Evolutionary conservation across 2,113 vertebrate genomes (phyloP).

Genomic region (Hippoglossus stenolepis): DNA sequence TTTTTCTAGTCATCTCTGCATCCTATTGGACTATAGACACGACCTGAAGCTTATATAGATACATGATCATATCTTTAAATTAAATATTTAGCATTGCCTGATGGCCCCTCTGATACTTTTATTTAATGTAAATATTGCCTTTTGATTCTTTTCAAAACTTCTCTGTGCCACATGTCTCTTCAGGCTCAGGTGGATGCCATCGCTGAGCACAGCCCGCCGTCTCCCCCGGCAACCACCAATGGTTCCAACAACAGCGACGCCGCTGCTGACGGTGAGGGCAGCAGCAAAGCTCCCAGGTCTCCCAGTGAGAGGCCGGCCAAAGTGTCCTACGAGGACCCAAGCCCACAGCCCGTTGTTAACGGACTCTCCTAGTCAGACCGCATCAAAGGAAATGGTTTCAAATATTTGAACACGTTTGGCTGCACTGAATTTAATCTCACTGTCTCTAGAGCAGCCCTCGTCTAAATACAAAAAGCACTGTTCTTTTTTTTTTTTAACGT

Average conservation of each 20-base stretch:
- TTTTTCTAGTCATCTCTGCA: too few relatives aligned
- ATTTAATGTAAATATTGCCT: too few relatives aligned
- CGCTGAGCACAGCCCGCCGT: conserved; percentile 87
- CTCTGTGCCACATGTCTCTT: neutral
- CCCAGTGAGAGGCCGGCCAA: conserved; percentile 83
- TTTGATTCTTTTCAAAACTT: too few relatives aligned
- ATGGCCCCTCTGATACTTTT: neutral
- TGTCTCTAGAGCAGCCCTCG: conserved; percentile 11
- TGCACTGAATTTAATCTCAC: conserved; percentile 40
- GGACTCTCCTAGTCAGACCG: conserved; percentile 89
- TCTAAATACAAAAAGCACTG: conserved; percentile 76
- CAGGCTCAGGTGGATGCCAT: conserved; percentile 90
- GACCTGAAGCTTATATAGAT: too few relatives aligned
- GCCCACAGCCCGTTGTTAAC: conserved; percentile 89
- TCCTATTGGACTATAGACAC: too few relatives aligned
- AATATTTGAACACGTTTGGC: conserved; percentile 63
- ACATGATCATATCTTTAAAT: too few relatives aligned
- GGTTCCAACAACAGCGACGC: conserved; percentile 81
- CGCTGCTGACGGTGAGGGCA: neutral
- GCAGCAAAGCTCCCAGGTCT: conserved; percentile 62
- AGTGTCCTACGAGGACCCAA: conserved; percentile 84
- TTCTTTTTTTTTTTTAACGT: conserved; percentile 50
- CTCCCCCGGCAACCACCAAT: conserved; percentile 85
- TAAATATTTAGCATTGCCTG: too few relatives aligned
- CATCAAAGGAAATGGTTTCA: conserved; percentile 61